A percentile compares a stretch with the other conserved stretches of the same genome.
Conservation (phyloP, 2,888 invertebrate genomes). For the Ophion obscuratus region DNA sequence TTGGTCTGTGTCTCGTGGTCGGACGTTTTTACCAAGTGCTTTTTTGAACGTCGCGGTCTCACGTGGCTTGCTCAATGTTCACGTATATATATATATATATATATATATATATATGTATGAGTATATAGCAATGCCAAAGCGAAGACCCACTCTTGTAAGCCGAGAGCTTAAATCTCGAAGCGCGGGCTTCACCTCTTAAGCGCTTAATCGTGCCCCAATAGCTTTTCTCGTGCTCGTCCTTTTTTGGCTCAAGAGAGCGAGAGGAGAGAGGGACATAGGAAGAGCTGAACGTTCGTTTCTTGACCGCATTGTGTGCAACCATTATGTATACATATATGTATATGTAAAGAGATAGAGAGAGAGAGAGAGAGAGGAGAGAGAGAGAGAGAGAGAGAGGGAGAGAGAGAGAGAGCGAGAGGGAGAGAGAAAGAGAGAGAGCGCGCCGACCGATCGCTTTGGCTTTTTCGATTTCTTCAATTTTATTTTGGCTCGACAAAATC, state of each 20-base stretch:
- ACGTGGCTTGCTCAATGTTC: background rate
- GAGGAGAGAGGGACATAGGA: slow-evolving; percentile 42
- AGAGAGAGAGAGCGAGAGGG: background rate
- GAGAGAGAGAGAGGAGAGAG: slow-evolving; percentile 24
- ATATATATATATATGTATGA: background rate
- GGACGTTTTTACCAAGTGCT: background rate
- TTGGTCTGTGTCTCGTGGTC: slow-evolving; percentile 1
- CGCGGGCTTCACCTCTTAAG: slow-evolving; percentile 72
- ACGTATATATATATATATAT: background rate
- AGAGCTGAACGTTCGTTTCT: slow-evolving; percentile 34
- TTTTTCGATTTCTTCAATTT: slow-evolving; percentile 44
- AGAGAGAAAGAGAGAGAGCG: background rate
- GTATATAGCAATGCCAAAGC: slow-evolving; percentile 40
- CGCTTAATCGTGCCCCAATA: slow-evolving; percentile 75
- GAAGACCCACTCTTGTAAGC: slow-evolving; percentile 69
- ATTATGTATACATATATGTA: background rate
- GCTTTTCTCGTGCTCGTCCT: slow-evolving; percentile 62
- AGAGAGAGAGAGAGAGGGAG: background rate
- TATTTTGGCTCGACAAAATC: slow-evolving; percentile 28
- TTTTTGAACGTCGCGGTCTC: slow-evolving; percentile 37
- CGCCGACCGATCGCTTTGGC: background rate
- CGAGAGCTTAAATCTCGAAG: slow-evolving; percentile 74
- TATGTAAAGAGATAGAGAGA: background rate
- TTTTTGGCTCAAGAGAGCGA: background rate
- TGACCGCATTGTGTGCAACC: background rate